Base-by-base conservation (phyloP, 2,113 vertebrate genomes). In the Alligator mississippiensis region DNA sequence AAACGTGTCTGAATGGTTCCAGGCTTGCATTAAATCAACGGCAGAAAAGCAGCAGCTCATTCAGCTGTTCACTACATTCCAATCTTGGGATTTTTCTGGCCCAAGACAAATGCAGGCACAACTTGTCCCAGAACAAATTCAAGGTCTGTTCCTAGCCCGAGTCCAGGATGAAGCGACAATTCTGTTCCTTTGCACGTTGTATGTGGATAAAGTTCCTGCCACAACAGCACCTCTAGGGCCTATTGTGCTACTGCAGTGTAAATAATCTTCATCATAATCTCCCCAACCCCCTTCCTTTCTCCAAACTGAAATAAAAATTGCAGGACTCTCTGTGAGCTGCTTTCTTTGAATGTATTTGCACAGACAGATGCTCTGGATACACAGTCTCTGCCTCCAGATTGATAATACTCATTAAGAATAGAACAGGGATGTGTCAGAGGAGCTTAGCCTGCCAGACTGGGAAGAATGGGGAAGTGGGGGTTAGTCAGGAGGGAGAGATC, bases 311-410 rank as follows among this genome's bases (percentile, higher is more conserved):
- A 3, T 5, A 8, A 59, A 64, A 64, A 2, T 6, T 27, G 55
- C 38, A 12, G 0, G 1, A 0, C 17, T 4, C 12, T 54, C 4
- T 1, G 3, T 77, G 11, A 66, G 5, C 9, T 24, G 11, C 47
- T 77, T 19, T 47, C 70, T 25, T 74, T 21, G 47, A 47, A 47
- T 74, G 25, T 25, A 30, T 3, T 22, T 58, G 72, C 81, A 58
- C 3, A 4, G 28, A 4, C 10, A 15, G 47, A 16, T 59, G 5
- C 64, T 4, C 55, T 0, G 1, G 90, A 66, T 28, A 58, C 82
- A 28, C 82, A 76, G n/a, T n/a, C 55, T 8, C 57, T 60, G 55
- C 28, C 75, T 82, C n/a, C 64, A 13, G 15, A n/a, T 1, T 5
- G 15, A 5, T 34, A 25, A 57, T n/a, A 77, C 62, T 38, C 1